Evolutionary conservation across 2,888 invertebrate genomes (phyloP).

Genomic region (Exephanes ischioxanthus): DNA sequence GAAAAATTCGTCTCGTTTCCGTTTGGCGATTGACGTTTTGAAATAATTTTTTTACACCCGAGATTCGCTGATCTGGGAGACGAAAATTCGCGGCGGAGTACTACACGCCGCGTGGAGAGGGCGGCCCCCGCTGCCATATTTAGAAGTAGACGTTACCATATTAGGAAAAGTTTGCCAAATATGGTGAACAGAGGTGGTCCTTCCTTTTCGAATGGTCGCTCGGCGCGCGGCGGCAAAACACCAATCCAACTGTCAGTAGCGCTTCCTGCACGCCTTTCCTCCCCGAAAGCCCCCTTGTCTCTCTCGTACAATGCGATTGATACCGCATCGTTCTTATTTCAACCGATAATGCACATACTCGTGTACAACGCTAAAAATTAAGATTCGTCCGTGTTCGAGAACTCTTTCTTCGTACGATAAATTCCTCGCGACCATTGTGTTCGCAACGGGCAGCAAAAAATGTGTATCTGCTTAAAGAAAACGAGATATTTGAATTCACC

Average conservation of each 20-base stretch:
- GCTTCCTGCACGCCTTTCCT: slow-evolving; percentile 83
- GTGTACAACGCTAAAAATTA: slow-evolving; percentile 1
- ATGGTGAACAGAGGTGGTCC: slow-evolving; percentile 93
- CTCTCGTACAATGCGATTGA: slow-evolving; percentile 47
- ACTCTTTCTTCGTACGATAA: slow-evolving; percentile 22
- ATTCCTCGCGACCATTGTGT: neutral
- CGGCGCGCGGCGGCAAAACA: slow-evolving; percentile 82
- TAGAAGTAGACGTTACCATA: slow-evolving; percentile 93
- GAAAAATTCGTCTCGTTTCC: slow-evolving; percentile 48
- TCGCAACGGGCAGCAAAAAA: neutral
- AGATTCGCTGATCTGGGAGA: neutral
- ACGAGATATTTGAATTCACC: neutral
- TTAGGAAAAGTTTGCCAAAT: slow-evolving; percentile 93
- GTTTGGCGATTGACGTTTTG: neutral
- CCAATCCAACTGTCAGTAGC: slow-evolving; percentile 84
- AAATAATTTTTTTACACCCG: too few relatives aligned
- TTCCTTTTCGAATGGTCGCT: slow-evolving; percentile 84
- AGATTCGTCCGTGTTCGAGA: neutral
- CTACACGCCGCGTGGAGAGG: slow-evolving; percentile 87
- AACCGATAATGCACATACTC: neutral
- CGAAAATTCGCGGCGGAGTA: slow-evolving; percentile 72
- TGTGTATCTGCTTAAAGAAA: neutral
- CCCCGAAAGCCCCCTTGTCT: slow-evolving; percentile 62
- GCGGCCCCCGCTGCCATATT: slow-evolving; percentile 92
- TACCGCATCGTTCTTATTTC: slow-evolving; percentile 25